These are phyloP conservation scores for Sepiola atlantica DNA, from an alignment of 2,888 invertebrate species.

Conservation along the genomic window DNA sequence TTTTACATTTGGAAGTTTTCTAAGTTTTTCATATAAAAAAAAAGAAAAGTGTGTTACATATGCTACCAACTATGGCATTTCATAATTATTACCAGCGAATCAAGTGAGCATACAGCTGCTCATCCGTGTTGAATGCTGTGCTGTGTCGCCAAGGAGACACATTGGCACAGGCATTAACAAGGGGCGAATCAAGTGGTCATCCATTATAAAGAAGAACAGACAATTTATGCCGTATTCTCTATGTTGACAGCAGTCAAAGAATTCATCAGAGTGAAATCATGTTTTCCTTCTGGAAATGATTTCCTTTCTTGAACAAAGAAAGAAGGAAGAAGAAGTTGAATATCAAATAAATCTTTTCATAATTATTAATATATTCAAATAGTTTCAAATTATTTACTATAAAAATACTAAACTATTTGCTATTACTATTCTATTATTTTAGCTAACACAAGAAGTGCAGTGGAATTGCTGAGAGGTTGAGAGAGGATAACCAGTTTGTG, in stretches of 20 bases:
- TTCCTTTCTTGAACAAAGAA: not conserved
- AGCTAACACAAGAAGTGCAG: too few species aligned
- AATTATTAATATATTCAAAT: not conserved
- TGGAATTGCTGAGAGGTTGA: too few species aligned
- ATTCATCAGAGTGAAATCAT: not conserved
- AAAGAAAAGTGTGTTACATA: not conserved
- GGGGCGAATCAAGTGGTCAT: not conserved
- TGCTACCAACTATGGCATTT: not conserved
- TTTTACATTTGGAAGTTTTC: not conserved
- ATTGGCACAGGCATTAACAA: conserved; percentile 14
- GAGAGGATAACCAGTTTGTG: too few species aligned
- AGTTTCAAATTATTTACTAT: too few species aligned
- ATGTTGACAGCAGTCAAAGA: conserved; percentile 2
- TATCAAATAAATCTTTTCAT: not conserved
- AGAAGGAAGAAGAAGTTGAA: not conserved
- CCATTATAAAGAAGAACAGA: not conserved
- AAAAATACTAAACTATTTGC: too few species aligned
- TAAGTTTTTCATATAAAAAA: not conserved
- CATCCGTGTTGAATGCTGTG: not conserved
- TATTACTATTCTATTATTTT: too few species aligned
- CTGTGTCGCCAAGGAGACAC: conserved; percentile 3
- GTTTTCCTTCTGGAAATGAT: not conserved
- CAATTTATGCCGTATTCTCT: not conserved
- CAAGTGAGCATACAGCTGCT: not conserved
- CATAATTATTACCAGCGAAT: not conserved